A percentile compares a stretch with the other conserved stretches of the same genome.
Conservation (phyloP, 2,888 invertebrate species). For the Drosophila kanekoi region DNA sequence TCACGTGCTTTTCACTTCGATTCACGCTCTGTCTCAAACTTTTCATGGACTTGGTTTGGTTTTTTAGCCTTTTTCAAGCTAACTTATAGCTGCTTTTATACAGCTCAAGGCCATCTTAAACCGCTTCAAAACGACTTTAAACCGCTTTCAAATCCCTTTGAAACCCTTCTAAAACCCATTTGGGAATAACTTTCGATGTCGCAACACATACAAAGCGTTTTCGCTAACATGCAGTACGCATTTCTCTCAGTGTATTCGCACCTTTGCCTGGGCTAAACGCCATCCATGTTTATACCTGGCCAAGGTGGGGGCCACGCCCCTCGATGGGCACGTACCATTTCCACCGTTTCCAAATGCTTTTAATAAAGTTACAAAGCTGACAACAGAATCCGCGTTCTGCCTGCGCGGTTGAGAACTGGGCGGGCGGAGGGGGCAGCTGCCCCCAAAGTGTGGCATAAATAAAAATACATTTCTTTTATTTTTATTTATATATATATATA, state of each 20-base stretch:
- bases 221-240: neutral
- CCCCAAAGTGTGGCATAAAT: conserved; percentile 33
- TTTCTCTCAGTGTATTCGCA: conserved; percentile 24
- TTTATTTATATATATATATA: neutral
- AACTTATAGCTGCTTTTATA: no score
- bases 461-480: conserved; percentile 40
- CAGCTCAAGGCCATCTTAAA: neutral
- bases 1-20: no score
- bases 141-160: neutral
- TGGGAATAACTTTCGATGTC: neutral
- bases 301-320: no score
- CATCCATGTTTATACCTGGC: no score
- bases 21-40: no score
- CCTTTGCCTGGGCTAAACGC: neutral
- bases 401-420: neutral
- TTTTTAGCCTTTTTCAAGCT: neutral
- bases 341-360: conserved; percentile 39
- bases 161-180: neutral
- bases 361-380: conserved; percentile 63
- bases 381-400: conserved; percentile 44
- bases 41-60: neutral
- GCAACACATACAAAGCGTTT: no score
- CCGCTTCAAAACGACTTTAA: no score
- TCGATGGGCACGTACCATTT: conserved; percentile 30
- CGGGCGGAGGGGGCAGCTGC: conserved; percentile 8